Base-by-base conservation (phyloP, 2,113 vertebrate species). In the Litocranius walleri region DNA sequence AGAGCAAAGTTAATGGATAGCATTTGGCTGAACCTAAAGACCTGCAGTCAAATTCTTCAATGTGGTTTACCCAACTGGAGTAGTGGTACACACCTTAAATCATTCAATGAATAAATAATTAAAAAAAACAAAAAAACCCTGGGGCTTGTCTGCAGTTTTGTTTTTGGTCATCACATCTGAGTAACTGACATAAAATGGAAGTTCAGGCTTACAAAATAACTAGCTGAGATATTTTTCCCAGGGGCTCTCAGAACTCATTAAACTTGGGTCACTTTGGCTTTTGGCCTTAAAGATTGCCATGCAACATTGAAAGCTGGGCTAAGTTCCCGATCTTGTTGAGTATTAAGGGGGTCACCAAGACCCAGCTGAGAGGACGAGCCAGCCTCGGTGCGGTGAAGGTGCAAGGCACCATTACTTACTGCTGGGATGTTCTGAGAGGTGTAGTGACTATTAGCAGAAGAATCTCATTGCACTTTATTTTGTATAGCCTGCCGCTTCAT, bases 21-120 rank as follows among this genome's bases (percentile, higher is more conserved):
- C 90, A 97, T 99, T 98, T 98, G 98, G 98, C 98, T 98, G 98
- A 98, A 98, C 98, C 92, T 97, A 97, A 99, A 99, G 95, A 97
- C 98, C 98, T 98, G 97, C 98, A 98, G 98, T 98, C 97, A 97
- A 90, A 98, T 93, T 97, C 97, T 98, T 98, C 96, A 98, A 94
- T 99, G 98, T 98, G 98, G 98, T 98, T 99, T 98, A 98, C 94
- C 95, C 98, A 98, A 88, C 97, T 98, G 98, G 98, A 98, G 98
- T 97, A 98, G 97, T 98, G 98, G 97, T 98, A 98, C 95, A 98
- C 96, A 98, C 91, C 98, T 98, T 98, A 98, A 98, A 97, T 98
- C 98, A 97, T 97, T 98, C 98, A 97, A 91, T 86, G 98, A 99
- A 99, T 99, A 98, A 99, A 98, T 97, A 62, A 88, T 96, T 96